Conservation (phyloP, 2,888 invertebrate species). For the Iselma pallidipennis region DNA sequence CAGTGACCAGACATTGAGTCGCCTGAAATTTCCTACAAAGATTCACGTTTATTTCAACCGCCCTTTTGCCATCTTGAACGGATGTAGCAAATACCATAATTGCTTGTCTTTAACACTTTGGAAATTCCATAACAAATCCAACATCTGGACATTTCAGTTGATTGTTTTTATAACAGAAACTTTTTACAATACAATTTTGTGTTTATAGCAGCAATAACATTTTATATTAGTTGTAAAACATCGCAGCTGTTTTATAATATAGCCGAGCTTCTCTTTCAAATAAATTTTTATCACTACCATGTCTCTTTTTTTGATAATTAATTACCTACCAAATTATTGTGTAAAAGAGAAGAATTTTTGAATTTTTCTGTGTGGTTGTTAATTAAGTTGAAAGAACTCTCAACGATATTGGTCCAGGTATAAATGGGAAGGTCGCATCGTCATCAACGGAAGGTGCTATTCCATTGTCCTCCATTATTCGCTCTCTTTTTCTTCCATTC, state of each 20-base stretch:
- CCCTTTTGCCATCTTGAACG: conserved; percentile 2
- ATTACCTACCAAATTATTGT: too few species aligned
- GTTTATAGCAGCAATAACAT: conserved; percentile 19
- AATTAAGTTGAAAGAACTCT: conserved; percentile 13
- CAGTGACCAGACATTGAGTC: conserved; percentile 47
- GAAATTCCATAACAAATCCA: background rate
- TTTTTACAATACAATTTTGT: conserved; percentile 9
- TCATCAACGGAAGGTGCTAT: background rate
- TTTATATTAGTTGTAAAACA: conserved; percentile 21
- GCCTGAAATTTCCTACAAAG: conserved; percentile 33
- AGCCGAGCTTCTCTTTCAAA: background rate
- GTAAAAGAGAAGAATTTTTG: conserved; percentile 3
- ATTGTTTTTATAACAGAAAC: background rate
- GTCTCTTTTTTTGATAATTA: too few species aligned
- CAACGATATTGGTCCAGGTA: conserved; percentile 15
- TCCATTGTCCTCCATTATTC: background rate
- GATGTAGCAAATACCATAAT: conserved; percentile 8
- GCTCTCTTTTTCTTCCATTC: conserved; percentile 46
- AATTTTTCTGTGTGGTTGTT: background rate
- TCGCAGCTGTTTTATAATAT: conserved; percentile 8
- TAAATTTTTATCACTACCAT: too few species aligned
- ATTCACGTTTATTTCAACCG: background rate
- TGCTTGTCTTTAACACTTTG: conserved; percentile 8
- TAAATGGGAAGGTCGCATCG: conserved; percentile 15
- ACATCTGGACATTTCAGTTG: background rate